Base-by-base conservation (phyloP, 2,888 invertebrate genomes). In the Thereva nobilitata region DNA sequence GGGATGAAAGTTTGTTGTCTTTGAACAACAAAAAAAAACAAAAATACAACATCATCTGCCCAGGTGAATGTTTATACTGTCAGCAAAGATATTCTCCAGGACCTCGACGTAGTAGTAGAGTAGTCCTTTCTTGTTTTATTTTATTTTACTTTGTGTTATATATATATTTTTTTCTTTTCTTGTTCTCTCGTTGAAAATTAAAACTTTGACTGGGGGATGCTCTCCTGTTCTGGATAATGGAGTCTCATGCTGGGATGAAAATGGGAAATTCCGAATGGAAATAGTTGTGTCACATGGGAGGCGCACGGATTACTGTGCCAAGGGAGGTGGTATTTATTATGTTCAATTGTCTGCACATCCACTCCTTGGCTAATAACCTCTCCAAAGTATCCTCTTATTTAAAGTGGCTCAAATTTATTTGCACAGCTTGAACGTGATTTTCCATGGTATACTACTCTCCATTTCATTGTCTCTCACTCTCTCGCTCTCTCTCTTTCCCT, bases 51-150 rank as follows among this genome's bases (percentile, higher is more conserved):
- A 61, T 61, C 61, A 61, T 61, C 50, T 50, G 50, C 50, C 34
- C 61, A 61, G 61, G 61, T 61, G 50, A 50, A 61, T 61, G 61
- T 49, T 61, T 61, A 61, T 61, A 61, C 50, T 61, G 61, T 61
- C 61, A 61, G 61, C 61, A 40, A n/a, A 23, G 61, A 38, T 49
- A 50, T 41, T 41, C 50, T 49, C 35, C 40, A 50, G 41, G 50
- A 23, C 23, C 23, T 23, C 23, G 23, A 23, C 23, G 23, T 23
- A 23, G 23, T 23, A 23, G 23, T 23, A 23, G n/a, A n/a, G 23
- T 23, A 23, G 23, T 23, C 23, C 23, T 23, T 23, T 23, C 23
- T 23, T 23, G 23, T 23, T 23, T 23, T 23, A 23, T 23, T 23
- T 23, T 23, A 23, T 23, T 23, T 23, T 23, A 23, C 23, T 23